Base-by-base conservation (phyloP, 2,113 vertebrate genomes). In the Brachionichthys hirsutus region DNA sequence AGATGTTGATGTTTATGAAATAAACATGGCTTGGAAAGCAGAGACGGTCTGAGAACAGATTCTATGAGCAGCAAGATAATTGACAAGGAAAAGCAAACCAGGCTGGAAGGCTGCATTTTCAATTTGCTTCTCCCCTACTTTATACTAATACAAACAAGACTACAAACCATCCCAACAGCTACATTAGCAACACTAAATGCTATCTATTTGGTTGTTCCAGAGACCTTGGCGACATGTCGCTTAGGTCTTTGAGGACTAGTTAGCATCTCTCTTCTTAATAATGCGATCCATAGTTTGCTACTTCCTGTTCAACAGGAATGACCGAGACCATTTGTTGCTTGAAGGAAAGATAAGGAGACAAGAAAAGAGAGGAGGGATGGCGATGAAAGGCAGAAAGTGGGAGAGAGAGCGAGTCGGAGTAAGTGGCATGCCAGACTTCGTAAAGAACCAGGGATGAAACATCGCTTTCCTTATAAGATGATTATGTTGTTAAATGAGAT, bases 401-500 rank as follows among this genome's bases (percentile, higher is more conserved):
- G n/a, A n/a, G n/a, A 47, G 57, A 36, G 67, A 52, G 61, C 18
- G 55, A 36, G 59, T 45, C n/a, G 51, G 68, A 66, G 73, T 54
- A 70, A 78, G 61, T 65, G 60, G 81, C 65, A 66, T 64, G 84
- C 54, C 67, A 69, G 73, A 80, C 82, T 79, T 82, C 78, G 70
- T 75, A 78, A 82, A 78, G 79, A 78, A 78, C 70, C 67, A 34
- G 80, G 75, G 78, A 89, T 86, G 71, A 87, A 87, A 83, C 84
- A 66, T 81, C 62, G 70, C 71, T 55, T 80, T 70, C 70, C 80
- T 85, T 75, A 60, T 89, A 86, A 89, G 83, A 87, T 82, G 84
- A 88, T 88, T 88, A 85, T 88, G 85, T 81, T 87, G 85, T 87
- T 88, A 89, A 91, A 88, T 90, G 83, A 90, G 87, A 90, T 86